Conservation (phyloP, 2,113 vertebrate species). For the Triplophysa dalaica region DNA sequence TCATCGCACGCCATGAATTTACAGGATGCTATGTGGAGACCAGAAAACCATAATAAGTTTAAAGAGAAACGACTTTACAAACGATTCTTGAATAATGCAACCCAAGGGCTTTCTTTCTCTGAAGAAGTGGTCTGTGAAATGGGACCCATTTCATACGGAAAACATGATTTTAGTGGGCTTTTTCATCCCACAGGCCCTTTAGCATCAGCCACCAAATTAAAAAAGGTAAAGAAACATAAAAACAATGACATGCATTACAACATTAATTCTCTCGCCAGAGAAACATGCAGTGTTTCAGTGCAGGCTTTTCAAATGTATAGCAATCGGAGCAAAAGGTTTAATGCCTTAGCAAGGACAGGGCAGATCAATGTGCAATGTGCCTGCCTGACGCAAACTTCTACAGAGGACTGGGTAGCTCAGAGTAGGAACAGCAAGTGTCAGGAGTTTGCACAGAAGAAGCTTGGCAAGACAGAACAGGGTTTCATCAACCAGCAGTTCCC, state of each 20-base stretch:
- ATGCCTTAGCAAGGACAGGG: conserved; percentile 3
- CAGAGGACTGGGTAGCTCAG: conserved; percentile 38
- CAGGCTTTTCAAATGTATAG: background rate
- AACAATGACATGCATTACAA: background rate
- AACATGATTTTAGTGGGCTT: conserved; percentile 61
- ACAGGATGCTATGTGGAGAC: conserved; percentile 12
- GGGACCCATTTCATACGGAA: conserved; percentile 64
- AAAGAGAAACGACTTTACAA: conserved; percentile 49
- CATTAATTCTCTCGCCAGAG: background rate
- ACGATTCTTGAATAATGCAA: conserved; percentile 60
- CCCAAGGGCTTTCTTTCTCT: conserved; percentile 69
- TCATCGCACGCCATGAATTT: conserved; percentile 31
- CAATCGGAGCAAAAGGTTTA: background rate
- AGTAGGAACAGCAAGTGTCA: conserved; percentile 55
- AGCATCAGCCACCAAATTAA: conserved; percentile 26
- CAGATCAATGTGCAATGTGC: background rate
- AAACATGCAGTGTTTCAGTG: conserved; percentile 6
- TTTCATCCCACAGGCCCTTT: conserved; percentile 60
- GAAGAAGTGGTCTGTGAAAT: conserved; percentile 69
- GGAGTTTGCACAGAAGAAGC: conserved; percentile 58
- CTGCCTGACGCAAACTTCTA: conserved; percentile 3
- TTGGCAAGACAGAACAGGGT: conserved; percentile 65
- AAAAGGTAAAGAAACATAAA: conserved; percentile 22
- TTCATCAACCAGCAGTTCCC: conserved; percentile 60
- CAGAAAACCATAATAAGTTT: conserved; percentile 29